phyloP scores from a whole-genome alignment of 2,113 vertebrate genomes.

The Recurvirostra avosetta region DNA sequence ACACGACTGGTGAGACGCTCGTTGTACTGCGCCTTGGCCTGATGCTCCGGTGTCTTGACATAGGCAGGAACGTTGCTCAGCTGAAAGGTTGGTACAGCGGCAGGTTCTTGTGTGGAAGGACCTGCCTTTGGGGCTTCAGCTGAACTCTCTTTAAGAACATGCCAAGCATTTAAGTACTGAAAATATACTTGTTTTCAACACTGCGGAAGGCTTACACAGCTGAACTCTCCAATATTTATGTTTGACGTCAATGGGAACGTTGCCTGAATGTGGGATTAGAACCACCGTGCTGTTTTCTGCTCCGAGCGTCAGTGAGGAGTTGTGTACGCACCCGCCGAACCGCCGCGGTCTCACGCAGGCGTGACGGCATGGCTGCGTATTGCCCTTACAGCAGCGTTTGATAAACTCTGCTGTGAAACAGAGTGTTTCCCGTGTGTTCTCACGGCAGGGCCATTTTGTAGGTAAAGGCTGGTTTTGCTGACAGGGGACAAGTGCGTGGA shows the following conservation, averaged over 20 bases:
- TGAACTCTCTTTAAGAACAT: neutral
- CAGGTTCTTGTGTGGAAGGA: neutral
- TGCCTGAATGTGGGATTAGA: slow-evolving; percentile 21
- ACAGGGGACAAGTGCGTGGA: rapidly evolving
- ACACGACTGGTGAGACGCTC: rapidly evolving
- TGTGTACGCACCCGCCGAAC: rapidly evolving
- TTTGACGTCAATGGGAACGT: slow-evolving; percentile 3
- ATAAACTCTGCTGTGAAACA: neutral
- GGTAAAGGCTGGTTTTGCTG: neutral
- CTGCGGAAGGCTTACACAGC: slow-evolving; percentile 19
- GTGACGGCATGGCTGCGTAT: rapidly evolving
- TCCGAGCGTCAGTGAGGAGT: neutral
- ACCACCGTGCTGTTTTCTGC: neutral
- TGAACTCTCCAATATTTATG: slow-evolving; percentile 15
- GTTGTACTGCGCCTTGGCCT: neutral
- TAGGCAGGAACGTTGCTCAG: neutral
- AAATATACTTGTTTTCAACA: slow-evolving; percentile 1
- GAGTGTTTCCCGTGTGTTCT: rapidly evolving
- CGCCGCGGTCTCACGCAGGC: rapidly evolving
- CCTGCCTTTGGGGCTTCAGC: neutral
- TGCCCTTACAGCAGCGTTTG: neutral
- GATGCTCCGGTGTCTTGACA: rapidly evolving
- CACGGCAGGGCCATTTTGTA: rapidly evolving
- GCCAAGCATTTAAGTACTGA: neutral
- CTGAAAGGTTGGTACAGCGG: neutral